A percentile compares a stretch with the other conserved stretches of the same genome.
These are phyloP conservation scores for Callosobruchus maculatus DNA, from an alignment of 2,888 invertebrate genomes.

Conservation along the genomic window DNA sequence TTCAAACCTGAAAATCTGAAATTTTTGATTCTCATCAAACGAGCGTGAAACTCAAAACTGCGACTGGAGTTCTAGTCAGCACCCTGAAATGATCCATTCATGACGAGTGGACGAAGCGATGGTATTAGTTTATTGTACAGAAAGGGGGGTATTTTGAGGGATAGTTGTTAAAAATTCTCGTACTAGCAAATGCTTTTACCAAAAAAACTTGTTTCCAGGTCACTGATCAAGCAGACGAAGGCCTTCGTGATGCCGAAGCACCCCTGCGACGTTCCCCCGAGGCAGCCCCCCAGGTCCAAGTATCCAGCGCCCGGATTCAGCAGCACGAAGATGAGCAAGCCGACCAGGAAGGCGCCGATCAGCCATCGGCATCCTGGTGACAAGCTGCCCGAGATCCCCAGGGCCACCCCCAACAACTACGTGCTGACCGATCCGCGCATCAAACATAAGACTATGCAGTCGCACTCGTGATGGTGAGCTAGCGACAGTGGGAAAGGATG, in stretches of 20 bases:
- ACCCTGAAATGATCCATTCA: too few species aligned
- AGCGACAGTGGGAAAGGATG: neutral
- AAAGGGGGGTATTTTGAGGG: too few species aligned
- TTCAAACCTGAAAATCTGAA: too few species aligned
- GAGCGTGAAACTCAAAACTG: too few species aligned
- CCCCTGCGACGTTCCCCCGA: conserved; percentile 43
- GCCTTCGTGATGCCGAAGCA: conserved; percentile 78
- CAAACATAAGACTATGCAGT: conserved; percentile 48
- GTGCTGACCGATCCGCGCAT: conserved; percentile 51
- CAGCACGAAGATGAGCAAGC: conserved; percentile 57
- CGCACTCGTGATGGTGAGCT: conserved; percentile 38
- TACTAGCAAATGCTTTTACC: too few species aligned
- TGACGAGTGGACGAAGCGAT: too few species aligned
- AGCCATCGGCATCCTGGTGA: conserved; percentile 75
- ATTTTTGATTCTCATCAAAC: too few species aligned
- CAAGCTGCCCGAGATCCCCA: conserved; percentile 66
- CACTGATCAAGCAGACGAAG: conserved; percentile 83
- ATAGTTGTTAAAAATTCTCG: too few species aligned
- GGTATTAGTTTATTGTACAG: too few species aligned
- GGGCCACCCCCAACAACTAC: conserved; percentile 69
- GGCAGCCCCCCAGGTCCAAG: conserved; percentile 56
- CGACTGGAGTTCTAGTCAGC: too few species aligned
- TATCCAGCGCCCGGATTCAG: conserved; percentile 66
- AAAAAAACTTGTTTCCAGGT: conserved; percentile 38
- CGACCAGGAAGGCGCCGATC: conserved; percentile 54